Evolutionary conservation across 2,888 invertebrate species (phyloP).

Genomic region (Ornithoptera priamus): DNA sequence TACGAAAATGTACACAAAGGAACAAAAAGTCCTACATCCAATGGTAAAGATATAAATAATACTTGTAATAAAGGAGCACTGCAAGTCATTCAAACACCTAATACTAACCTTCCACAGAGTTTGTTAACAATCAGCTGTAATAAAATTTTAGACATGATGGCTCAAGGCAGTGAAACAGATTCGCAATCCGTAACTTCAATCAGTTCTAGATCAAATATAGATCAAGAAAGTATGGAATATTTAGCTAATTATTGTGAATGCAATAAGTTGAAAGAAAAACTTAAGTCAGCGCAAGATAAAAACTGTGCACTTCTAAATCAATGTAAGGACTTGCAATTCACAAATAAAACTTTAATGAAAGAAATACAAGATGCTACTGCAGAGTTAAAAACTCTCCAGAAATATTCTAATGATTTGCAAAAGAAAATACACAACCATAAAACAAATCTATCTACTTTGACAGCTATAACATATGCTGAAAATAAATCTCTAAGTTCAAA

Average conservation of each 20-base stretch:
- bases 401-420: slow-evolving; percentile 58
- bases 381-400: slow-evolving; percentile 57
- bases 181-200: slow-evolving; percentile 31
- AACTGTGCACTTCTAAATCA: slow-evolving; percentile 44
- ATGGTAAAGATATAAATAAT: slow-evolving; percentile 14
- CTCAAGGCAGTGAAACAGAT: slow-evolving; percentile 41
- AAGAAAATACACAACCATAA: slow-evolving; percentile 65
- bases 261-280: slow-evolving; percentile 31
- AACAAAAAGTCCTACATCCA: slow-evolving; percentile 22
- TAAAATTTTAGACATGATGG: slow-evolving; percentile 51
- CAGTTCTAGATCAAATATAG: slow-evolving; percentile 32
- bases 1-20: slow-evolving; percentile 30
- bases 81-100: slow-evolving; percentile 31
- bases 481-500: slow-evolving; percentile 65
- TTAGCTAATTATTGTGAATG: slow-evolving; percentile 31
- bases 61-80: slow-evolving; percentile 25
- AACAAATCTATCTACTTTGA: slow-evolving; percentile 66
- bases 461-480: slow-evolving; percentile 70
- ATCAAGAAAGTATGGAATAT: slow-evolving; percentile 10
- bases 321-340: slow-evolving; percentile 44
- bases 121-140: slow-evolving; percentile 62
- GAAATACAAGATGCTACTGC: slow-evolving; percentile 54
- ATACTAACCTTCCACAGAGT: slow-evolving; percentile 53
- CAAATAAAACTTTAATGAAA: slow-evolving; percentile 48
- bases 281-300: slow-evolving; percentile 41